Percentiles rank a stretch among this genome's conserved stretches.
Conservation (phyloP, 2,888 invertebrate species). For the Dusona sp. region DNA sequence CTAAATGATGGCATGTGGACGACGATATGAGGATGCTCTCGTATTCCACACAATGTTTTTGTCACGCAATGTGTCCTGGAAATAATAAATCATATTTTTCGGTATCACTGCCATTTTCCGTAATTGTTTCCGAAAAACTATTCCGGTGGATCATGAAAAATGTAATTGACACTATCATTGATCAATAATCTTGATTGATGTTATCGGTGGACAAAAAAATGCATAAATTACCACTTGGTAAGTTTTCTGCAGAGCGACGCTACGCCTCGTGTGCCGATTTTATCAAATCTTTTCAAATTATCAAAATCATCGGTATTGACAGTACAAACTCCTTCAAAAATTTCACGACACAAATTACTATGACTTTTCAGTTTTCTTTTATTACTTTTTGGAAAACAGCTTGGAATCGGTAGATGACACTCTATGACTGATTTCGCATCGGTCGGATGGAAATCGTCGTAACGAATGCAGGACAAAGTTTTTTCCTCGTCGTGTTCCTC, state of each 20-base stretch:
- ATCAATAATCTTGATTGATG: not conserved
- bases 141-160: not conserved
- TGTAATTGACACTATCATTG: not conserved
- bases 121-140: not conserved
- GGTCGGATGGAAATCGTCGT: constrained; percentile 30
- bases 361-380: not conserved
- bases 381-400: not conserved
- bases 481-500: constrained; percentile 28
- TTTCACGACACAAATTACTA: constrained; percentile 28
- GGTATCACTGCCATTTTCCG: not conserved
- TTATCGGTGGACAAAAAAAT: not conserved
- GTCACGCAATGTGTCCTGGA: constrained; percentile 70
- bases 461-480: constrained; percentile 41
- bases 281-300: constrained; percentile 67
- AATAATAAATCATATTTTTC: not conserved
- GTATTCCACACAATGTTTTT: constrained; percentile 68
- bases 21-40: constrained; percentile 65
- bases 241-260: constrained; percentile 69
- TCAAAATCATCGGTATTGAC: constrained; percentile 59
- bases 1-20: constrained; percentile 72
- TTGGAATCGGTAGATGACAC: not conserved
- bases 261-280: constrained; percentile 64
- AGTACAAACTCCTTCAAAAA: constrained; percentile 36
- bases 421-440: not conserved
- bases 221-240: constrained; percentile 67